Percentiles rank a stretch among this genome's conserved stretches.
These are phyloP conservation scores for human (Homo sapiens) DNA, from an alignment of 2,113 vertebrate genomes.

Conservation along the genomic window GRCh38 chr3:150434501-150435000, in stretches of 20 bases:
- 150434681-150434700: not conserved
- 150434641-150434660: not conserved
- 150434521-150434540: not conserved
- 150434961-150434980: not conserved
- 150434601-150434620: conserved; percentile 17
- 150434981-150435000: no score
- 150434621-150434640: not conserved
- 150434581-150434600: not conserved
- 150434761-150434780: not conserved
- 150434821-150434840: not conserved
- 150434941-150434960: conserved; percentile 5
- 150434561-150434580: not conserved
- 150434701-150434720: conserved; percentile 24
- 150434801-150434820: not conserved
- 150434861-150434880: not conserved
- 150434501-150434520: not conserved
- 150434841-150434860: not conserved
- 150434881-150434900: not conserved
- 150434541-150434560: not conserved
- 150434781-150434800: not conserved
- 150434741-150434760: not conserved
- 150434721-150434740: not conserved
- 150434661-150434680: not conserved
- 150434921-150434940: not conserved
- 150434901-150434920: not conserved